Conservation (phyloP, 2,888 invertebrate genomes). For the Clitarchus hookeri region DNA sequence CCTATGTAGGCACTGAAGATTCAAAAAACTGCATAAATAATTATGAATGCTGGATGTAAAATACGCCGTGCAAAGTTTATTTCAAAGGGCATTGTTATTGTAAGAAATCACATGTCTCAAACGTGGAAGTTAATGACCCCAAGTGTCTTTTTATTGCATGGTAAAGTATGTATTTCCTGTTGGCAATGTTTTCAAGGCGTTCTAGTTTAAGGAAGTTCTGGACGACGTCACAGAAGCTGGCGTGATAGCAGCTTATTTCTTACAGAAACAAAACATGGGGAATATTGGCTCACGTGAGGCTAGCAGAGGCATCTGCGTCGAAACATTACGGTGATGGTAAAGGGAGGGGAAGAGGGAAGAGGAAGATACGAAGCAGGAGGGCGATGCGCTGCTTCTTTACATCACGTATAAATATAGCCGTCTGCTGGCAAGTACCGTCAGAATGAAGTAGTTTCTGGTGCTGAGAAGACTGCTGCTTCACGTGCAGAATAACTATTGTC, state of each 20-base stretch:
- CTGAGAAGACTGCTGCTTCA: not conserved
- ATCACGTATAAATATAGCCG: conserved; percentile 8
- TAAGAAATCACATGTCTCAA: too few species aligned
- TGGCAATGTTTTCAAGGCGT: not conserved
- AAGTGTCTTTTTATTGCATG: too few species aligned
- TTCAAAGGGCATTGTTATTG: too few species aligned
- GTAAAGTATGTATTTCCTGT: not conserved
- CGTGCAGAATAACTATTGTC: not conserved
- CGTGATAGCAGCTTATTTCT: not conserved
- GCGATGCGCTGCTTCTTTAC: conserved; percentile 7
- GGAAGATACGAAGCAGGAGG: not conserved
- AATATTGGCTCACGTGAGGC: too few species aligned
- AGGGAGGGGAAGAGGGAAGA: not conserved
- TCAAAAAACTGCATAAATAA: too few species aligned
- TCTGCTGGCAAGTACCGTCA: not conserved
- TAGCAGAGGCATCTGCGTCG: not conserved
- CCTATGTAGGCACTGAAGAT: too few species aligned
- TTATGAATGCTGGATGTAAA: too few species aligned
- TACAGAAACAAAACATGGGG: too few species aligned
- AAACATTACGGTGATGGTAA: not conserved
- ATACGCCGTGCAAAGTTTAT: too few species aligned
- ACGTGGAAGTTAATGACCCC: too few species aligned
- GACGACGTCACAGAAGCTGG: not conserved
- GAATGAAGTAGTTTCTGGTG: not conserved
- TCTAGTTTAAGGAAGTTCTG: not conserved